Base-by-base conservation (phyloP, 2,888 invertebrate genomes). In the Eucriotettix oculatus region DNA sequence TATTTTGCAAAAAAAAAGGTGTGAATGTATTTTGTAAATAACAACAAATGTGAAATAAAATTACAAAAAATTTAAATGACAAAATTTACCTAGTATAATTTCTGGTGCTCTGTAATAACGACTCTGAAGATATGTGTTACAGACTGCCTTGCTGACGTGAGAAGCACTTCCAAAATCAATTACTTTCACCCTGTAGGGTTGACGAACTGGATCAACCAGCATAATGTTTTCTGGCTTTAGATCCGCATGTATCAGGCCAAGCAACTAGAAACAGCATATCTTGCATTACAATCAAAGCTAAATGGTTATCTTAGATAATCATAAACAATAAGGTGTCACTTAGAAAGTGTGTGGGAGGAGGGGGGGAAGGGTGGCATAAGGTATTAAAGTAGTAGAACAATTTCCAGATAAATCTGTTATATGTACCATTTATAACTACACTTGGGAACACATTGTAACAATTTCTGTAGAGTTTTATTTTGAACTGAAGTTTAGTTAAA, bases 211-310 rank as follows among this genome's bases (percentile, higher is more conserved):
- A 77, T 99, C 98, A 67, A 99, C 98, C 75, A 99, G 77, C 99
- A 99, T 99, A 73, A 99, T 99, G 78, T 99, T 99, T 78, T 99
- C 99, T 16, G 99, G 99, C 77, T 99, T 99, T 71, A 99, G 78
- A 77, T 99, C 99, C 65, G 99, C 99, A 78, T 99, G 99, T 73
- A 99, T 99, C 71, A 99, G 81, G 67, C 98, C 98, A 72, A 99
- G 83, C 87, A 97, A 95, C 88, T 95, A 80, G 54, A 77, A 75
- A 66, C 61, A 64, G 61, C 63, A 65, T 29, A 29, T 7, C 29
- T 29, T 29, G 29, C 3, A 29, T 29, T 29, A 29, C 2, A n/a
- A 5, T 29, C 29, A 29, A 7, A 29, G 29, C 29, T 29, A 29
- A 29, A 29, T 29, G 29, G 7, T 29, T 29, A n/a, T n/a, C n/a